Percentiles rank a stretch among this genome's conserved stretches.
Conservation (phyloP, 1,140 invertebrate species). For the Cydia amplana region DNA sequence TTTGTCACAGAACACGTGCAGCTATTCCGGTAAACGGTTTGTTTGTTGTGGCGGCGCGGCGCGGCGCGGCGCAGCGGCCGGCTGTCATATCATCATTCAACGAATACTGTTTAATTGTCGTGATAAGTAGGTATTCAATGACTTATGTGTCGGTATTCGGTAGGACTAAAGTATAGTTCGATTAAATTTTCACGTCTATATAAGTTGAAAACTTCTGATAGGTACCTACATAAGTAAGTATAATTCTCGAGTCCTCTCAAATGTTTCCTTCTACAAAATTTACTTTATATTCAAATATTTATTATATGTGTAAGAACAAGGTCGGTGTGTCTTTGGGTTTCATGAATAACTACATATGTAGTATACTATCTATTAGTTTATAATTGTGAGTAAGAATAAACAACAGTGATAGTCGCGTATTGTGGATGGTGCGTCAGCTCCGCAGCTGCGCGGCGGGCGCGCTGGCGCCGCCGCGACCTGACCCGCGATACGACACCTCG, state of each 20-base stretch:
- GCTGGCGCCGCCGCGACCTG: constrained; percentile 33
- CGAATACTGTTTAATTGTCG: constrained; percentile 10
- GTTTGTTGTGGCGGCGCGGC: constrained; percentile 39
- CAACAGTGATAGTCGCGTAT: not conserved
- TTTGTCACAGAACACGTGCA: constrained; percentile 52
- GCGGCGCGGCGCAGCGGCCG: constrained; percentile 26
- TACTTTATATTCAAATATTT: too few species aligned
- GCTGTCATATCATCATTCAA: not conserved
- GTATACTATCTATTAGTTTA: too few species aligned
- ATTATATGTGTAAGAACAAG: not conserved
- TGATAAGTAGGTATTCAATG: too few species aligned
- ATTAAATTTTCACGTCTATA: too few species aligned
- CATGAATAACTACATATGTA: not conserved
- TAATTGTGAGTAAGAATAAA: not conserved
- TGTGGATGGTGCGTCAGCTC: constrained; percentile 22
- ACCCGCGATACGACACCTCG: constrained; percentile 16
- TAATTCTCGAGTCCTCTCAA: too few species aligned
- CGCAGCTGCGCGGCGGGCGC: constrained; percentile 30
- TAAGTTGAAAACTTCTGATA: too few species aligned
- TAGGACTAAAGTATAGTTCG: too few species aligned
- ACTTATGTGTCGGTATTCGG: too few species aligned
- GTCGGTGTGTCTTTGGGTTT: not conserved
- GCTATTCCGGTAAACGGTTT: constrained; percentile 52
- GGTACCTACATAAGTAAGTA: too few species aligned
- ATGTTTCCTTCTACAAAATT: too few species aligned